phyloP scores from a whole-genome alignment of 2,888 invertebrate species.

The Miltochrista miniata region DNA sequence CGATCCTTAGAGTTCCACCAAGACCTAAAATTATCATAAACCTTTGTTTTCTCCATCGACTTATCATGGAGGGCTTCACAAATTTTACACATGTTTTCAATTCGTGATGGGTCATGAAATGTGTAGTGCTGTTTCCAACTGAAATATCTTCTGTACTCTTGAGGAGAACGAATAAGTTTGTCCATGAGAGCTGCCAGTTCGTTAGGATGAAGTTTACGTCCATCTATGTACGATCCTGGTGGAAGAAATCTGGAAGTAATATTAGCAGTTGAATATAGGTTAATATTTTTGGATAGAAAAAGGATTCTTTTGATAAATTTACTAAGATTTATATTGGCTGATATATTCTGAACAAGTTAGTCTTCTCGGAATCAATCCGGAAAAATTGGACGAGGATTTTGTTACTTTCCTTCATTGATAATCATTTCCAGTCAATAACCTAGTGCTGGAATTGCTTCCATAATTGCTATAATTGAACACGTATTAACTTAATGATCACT shows the following conservation, averaged over 20 bases:
- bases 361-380: too few species aligned
- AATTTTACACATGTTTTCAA: slow-evolving; percentile 56
- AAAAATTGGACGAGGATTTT: too few species aligned
- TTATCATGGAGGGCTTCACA: slow-evolving; percentile 59
- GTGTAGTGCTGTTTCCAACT: slow-evolving; percentile 57
- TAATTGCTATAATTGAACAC: too few species aligned
- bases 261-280: background rate
- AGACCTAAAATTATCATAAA: slow-evolving; percentile 53
- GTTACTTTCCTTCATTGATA: too few species aligned
- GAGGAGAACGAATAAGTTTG: slow-evolving; percentile 44
- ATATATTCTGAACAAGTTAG: too few species aligned
- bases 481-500: too few species aligned
- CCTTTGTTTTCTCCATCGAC: slow-evolving; percentile 31
- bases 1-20: slow-evolving; percentile 12
- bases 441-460: too few species aligned
- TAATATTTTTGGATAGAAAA: background rate
- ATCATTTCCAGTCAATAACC: too few species aligned
- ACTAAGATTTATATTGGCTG: too few species aligned
- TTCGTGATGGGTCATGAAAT: slow-evolving; percentile 41
- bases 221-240: slow-evolving; percentile 67
- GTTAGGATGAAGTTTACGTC: slow-evolving; percentile 10
- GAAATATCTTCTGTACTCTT: slow-evolving; percentile 54
- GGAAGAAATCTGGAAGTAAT: slow-evolving; percentile 64
- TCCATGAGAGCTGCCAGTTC: slow-evolving; percentile 36
- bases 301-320: too few species aligned